phyloP scores from a whole-genome alignment of 1,140 invertebrate species.

The Drosophila bocqueti region DNA sequence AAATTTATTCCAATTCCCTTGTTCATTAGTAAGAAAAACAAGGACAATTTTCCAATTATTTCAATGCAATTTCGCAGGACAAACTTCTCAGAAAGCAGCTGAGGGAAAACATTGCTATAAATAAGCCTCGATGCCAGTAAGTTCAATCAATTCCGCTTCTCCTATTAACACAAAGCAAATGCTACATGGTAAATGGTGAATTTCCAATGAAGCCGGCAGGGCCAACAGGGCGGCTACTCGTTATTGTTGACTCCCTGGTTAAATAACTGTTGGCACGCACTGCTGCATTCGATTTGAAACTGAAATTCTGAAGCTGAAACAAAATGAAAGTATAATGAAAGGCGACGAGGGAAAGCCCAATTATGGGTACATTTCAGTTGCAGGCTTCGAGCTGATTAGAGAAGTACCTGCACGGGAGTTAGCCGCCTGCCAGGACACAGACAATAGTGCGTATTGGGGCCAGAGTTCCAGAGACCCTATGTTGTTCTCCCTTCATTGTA shows the following conservation, averaged over 20 bases:
- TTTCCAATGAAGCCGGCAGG: conserved; percentile 24
- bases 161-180: conserved; percentile 32
- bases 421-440: neutral
- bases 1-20: neutral
- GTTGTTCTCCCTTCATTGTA: conserved; percentile 5
- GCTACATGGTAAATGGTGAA: conserved; percentile 14
- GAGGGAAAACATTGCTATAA: conserved; percentile 19
- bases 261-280: conserved; percentile 42
- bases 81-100: neutral
- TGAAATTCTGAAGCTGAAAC: conserved; percentile 24
- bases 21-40: neutral
- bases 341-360: conserved; percentile 4
- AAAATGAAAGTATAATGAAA: conserved; percentile 44
- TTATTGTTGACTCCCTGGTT: conserved; percentile 36
- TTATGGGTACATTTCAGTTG: conserved; percentile 37
- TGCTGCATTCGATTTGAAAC: conserved; percentile 41
- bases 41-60: conserved; percentile 29
- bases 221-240: conserved; percentile 26
- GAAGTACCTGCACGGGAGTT: conserved; percentile 13
- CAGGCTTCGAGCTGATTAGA: conserved; percentile 36
- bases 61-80: conserved; percentile 12
- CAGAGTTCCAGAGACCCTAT: neutral
- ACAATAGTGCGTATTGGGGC: conserved; percentile 17
- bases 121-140: conserved; percentile 13
- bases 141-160: conserved; percentile 33